A percentile compares a stretch with the other conserved stretches of the same genome.
Conservation (phyloP, 2,113 vertebrate genomes). For the Pseudorectes ferrugineus region DNA sequence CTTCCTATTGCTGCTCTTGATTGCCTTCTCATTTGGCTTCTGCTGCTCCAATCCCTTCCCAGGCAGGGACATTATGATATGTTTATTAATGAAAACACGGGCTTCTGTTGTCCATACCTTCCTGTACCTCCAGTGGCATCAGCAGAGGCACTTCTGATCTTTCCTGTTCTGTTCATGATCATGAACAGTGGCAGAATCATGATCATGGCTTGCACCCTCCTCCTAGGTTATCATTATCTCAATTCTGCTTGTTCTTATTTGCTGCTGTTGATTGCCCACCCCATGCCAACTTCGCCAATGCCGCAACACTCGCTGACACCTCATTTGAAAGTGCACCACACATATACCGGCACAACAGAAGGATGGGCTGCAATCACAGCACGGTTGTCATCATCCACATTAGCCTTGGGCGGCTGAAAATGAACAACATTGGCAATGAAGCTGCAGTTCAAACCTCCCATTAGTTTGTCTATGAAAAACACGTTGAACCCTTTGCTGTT, state of each 20-base stretch:
- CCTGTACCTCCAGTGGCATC: neutral
- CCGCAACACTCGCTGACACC: neutral
- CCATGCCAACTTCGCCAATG: neutral
- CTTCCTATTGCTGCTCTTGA: neutral
- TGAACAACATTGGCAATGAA: neutral
- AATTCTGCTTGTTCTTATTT: neutral
- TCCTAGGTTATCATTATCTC: neutral
- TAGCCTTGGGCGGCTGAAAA: neutral
- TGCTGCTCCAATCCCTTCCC: neutral
- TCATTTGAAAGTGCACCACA: neutral
- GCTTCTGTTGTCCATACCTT: neutral
- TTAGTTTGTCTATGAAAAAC: neutral
- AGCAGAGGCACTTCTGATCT: neutral
- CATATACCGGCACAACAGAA: neutral
- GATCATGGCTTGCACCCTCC: neutral
- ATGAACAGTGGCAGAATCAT: neutral
- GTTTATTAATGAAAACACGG: neutral
- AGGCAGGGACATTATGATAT: neutral
- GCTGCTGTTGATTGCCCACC: neutral
- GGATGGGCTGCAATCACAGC: neutral
- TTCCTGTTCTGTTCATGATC: neutral
- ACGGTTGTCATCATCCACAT: neutral
- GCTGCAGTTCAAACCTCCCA: neutral
- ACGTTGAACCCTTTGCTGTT: neutral
- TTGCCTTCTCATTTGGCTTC: neutral